A percentile compares a stretch with the other conserved stretches of the same genome.
These are phyloP conservation scores for Coleophora deauratella DNA, from an alignment of 2,888 invertebrate species.

Conservation along the genomic window DNA sequence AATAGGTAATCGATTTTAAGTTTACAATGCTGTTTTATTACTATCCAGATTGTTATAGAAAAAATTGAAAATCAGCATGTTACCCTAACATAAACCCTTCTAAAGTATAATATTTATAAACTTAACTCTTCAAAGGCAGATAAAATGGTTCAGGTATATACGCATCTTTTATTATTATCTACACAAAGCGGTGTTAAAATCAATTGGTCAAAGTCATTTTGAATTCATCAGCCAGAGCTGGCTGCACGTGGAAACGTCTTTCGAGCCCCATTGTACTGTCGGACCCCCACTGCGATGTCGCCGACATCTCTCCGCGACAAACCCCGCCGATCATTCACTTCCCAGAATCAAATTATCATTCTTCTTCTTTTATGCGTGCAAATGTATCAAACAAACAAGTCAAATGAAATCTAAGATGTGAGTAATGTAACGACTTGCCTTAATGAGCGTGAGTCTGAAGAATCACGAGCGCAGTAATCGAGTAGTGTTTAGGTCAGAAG, in stretches of 20 bases:
- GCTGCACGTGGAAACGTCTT: constrained; percentile 39
- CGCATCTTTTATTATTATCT: constrained; percentile 29
- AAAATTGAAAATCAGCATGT: no score
- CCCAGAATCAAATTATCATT: constrained; percentile 26
- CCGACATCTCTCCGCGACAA: constrained; percentile 39
- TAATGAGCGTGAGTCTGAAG: no score
- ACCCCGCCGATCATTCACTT: constrained; percentile 30
- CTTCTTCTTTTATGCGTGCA: constrained; percentile 15
- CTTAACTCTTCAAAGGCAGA: no score
- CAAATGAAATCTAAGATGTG: no score
- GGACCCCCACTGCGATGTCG: constrained; percentile 54
- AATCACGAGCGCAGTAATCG: neutral
- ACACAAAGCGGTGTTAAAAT: constrained; percentile 57
- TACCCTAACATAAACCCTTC: no score
- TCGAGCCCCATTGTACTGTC: constrained; percentile 47
- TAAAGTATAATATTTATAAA: no score
- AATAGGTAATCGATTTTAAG: no score
- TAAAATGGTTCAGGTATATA: no score
- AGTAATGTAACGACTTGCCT: no score
- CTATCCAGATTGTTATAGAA: no score
- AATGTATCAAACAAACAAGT: constrained; percentile 1
- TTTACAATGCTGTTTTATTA: no score
- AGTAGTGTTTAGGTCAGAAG: constrained; percentile 33
- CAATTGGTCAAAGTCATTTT: constrained; percentile 66
- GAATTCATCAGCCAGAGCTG: constrained; percentile 37